Conservation (phyloP, 2,113 vertebrate genomes). For the Ctenomys sociabilis region DNA sequence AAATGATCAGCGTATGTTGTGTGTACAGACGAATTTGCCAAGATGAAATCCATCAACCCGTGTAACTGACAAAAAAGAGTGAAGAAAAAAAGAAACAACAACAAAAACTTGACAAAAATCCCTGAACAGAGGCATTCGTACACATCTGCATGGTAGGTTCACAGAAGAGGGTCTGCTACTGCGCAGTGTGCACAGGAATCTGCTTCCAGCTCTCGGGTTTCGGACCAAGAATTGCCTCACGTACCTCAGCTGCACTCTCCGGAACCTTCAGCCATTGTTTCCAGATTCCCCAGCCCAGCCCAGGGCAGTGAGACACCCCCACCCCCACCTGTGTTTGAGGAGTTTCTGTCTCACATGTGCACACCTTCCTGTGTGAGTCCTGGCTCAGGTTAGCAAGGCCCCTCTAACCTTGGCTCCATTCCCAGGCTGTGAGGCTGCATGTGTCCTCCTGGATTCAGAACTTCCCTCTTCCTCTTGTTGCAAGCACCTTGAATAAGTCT, state of each 20-base stretch:
- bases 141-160: too few species aligned
- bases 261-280: background rate
- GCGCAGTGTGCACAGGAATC: too few species aligned
- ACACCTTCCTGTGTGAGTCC: background rate
- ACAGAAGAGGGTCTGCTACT: background rate
- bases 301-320: background rate
- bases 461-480: background rate
- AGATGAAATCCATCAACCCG: background rate
- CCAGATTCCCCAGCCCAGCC: background rate
- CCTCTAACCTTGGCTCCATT: background rate
- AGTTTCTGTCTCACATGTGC: background rate
- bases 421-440: background rate
- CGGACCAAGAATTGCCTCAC: background rate
- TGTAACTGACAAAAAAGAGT: background rate
- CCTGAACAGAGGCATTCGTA: background rate
- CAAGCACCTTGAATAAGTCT: background rate
- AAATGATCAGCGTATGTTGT: background rate
- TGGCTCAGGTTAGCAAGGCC: background rate
- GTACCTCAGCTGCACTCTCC: background rate
- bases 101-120: background rate
- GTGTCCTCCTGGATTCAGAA: background rate
- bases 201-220: background rate
- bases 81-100: background rate
- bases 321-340: background rate
- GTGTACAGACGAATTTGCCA: background rate